phyloP scores from a whole-genome alignment of 2,888 invertebrate species.

The Panopea generosa region DNA sequence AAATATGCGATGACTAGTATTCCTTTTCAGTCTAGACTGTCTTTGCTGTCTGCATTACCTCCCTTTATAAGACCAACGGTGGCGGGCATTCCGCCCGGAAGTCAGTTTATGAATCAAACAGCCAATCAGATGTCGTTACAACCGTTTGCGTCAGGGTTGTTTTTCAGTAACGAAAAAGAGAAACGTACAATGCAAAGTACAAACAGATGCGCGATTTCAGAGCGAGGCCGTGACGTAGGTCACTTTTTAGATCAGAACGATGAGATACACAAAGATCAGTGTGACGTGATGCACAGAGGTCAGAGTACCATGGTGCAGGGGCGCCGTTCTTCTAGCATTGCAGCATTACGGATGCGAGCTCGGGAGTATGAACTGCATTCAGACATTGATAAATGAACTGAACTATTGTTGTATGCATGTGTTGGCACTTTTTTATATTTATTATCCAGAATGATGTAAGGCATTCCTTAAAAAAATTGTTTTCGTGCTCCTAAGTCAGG shows the following conservation, averaged over 20 bases:
- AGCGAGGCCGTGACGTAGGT: no score
- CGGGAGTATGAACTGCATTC: conserved; percentile 21
- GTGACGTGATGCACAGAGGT: no score
- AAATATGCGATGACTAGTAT: conserved; percentile 29
- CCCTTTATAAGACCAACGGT: conserved; percentile 26
- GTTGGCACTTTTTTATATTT: no score
- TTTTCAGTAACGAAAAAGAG: conserved; percentile 7
- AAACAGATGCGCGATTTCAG: neutral
- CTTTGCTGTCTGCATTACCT: no score
- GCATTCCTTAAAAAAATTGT: no score
- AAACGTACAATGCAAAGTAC: neutral
- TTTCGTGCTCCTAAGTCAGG: no score
- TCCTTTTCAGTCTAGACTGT: conserved; percentile 27
- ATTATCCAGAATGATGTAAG: no score
- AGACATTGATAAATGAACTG: conserved; percentile 14
- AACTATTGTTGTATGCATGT: no score
- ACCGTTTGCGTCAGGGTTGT: neutral
- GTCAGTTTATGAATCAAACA: neutral
- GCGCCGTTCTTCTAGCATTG: conserved; percentile 12
- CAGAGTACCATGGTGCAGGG: no score
- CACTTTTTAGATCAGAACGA: no score
- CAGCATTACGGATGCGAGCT: conserved; percentile 19
- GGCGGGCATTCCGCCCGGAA: conserved; percentile 15
- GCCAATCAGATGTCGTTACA: conserved; percentile 11
- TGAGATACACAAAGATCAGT: no score